Evolutionary conservation across 2,888 invertebrate species (phyloP).

Genomic region (Dasypolia templi): DNA sequence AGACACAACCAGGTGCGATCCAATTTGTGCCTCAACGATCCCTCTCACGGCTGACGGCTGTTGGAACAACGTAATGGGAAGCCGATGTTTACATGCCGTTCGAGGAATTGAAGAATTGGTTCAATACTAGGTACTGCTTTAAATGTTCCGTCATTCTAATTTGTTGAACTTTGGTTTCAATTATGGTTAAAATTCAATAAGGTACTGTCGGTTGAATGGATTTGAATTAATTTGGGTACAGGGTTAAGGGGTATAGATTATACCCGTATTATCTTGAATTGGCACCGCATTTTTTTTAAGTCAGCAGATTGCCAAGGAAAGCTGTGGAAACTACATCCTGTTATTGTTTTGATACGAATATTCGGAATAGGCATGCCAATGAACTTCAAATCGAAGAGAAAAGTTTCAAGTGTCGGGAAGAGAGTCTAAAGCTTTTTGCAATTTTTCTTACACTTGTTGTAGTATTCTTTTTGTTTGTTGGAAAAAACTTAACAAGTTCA

Average conservation of each 20-base stretch:
- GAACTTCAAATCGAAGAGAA: conserved; percentile 10
- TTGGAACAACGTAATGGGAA: conserved; percentile 39
- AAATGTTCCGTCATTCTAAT: not conserved
- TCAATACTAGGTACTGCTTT: not conserved
- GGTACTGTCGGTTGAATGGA: not conserved
- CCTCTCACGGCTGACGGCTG: conserved; percentile 15
- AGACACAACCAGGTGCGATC: conserved; percentile 45
- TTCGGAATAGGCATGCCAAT: not conserved
- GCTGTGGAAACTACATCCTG: not conserved
- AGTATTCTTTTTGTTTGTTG: conserved; percentile 23
- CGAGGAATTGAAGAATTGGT: conserved; percentile 7
- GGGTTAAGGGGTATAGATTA: too few relatives aligned
- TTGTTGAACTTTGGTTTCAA: not conserved
- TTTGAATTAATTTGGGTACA: not conserved
- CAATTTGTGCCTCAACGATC: conserved; percentile 54
- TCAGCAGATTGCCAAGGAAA: not conserved
- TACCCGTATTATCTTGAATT: not conserved
- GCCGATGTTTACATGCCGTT: conserved; percentile 3
- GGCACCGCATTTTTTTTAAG: too few relatives aligned
- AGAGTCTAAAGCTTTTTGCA: conserved; percentile 22
- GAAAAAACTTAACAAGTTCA: conserved; percentile 38
- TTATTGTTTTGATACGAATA: not conserved
- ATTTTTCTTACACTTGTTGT: conserved; percentile 27
- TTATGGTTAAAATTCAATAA: not conserved
- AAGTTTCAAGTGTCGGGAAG: conserved; percentile 10